Evolutionary conservation across 92 coral and sea anemone genomes (phyloP), one percentile per base, ranked within the genome.

Genomic region (Siderastrea siderea): DNA sequence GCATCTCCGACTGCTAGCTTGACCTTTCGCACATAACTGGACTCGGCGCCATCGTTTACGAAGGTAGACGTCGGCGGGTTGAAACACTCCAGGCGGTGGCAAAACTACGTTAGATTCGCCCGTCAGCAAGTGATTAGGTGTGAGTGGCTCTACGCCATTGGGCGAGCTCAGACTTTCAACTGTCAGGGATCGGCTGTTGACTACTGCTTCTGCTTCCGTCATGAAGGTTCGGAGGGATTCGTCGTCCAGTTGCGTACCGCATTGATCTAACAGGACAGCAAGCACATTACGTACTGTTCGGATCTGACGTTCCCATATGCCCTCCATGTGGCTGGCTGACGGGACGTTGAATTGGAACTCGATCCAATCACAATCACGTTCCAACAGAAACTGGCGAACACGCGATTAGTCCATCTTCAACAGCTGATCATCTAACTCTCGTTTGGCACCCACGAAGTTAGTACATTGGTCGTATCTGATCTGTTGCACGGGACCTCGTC

Each of bases 281-380:
- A 77, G 74, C 12, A 86, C 55, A 16, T 57, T 77, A 11, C 84
- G 90, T 16, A 67, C 90, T 16, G 85, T 75, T 55, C 78, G 6
- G 5, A 77, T 77, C 63, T 86, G 85, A 0, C 84, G 77, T 26
- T 86, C 84, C 90, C 90, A 86, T 4, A 57, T 7, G 43, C 90
- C 85, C 10, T 85, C 90, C 90, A 86, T 86, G 63, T 86, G 90
- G 54, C 90, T 86, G 6, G 90, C 85, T 47, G 85, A 38, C 3
- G 90, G 90, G 14, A 86, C 84, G 69, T 86, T 86, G 48, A 63
- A 3, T 10, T 77, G 47, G 49, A 77, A 75, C 43, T 86, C 84
- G 14, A 86, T n/a, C 90, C 90, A 86, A 48, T 86, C 90, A 46
- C 90, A 77, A 16, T 77, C 61, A 16, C 77, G 48, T n/a, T 64